Evolutionary conservation across 2,888 invertebrate species (phyloP).

Genomic region (Cephalotes varians): DNA sequence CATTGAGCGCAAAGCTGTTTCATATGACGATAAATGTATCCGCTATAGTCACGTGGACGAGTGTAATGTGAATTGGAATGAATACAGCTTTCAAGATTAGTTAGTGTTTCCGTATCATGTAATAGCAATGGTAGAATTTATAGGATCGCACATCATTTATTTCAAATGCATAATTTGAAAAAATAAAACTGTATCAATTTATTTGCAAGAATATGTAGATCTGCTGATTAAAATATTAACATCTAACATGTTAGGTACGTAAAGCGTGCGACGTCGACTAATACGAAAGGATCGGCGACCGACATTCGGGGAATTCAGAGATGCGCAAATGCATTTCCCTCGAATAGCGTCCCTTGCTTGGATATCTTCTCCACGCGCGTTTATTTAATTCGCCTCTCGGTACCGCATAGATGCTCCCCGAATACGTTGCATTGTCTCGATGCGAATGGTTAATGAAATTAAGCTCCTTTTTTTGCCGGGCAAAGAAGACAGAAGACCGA

Average conservation of each 20-base stretch:
- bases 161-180: background rate
- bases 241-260: conserved; percentile 13
- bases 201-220: background rate
- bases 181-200: background rate
- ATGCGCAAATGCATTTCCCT: conserved; percentile 46
- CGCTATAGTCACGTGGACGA: background rate
- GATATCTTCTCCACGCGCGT: conserved; percentile 59
- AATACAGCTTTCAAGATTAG: conserved; percentile 38
- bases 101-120: background rate
- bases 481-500: conserved; percentile 22
- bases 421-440: conserved; percentile 54
- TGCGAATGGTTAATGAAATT: conserved; percentile 75
- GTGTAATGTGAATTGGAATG: conserved; percentile 14
- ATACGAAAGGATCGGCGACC: conserved; percentile 1
- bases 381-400: conserved; percentile 70
- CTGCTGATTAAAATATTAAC: conserved; percentile 32
- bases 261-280: conserved; percentile 8
- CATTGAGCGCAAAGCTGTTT: conserved; percentile 33
- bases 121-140: background rate
- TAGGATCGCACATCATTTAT: background rate
- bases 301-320: conserved; percentile 37
- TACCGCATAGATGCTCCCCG: conserved; percentile 41
- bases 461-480: conserved; percentile 65
- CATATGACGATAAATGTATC: conserved; percentile 26
- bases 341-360: conserved; percentile 44